phyloP scores from a whole-genome alignment of 2,113 vertebrate species.

The Neodontobutis hainanensis region DNA sequence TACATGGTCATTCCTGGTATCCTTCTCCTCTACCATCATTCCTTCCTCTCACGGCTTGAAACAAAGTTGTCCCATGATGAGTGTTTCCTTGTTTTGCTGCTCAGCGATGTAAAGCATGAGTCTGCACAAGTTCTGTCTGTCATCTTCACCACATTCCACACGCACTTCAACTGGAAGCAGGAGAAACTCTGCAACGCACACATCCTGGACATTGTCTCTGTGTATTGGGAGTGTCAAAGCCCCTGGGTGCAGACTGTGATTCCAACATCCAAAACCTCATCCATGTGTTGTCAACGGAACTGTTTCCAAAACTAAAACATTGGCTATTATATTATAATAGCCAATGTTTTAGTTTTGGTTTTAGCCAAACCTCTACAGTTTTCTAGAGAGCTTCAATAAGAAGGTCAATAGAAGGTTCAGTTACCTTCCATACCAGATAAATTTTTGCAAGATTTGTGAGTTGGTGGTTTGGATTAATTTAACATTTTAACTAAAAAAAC shows the following conservation, averaged over 20 bases:
- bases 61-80: background rate
- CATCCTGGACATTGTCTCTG: background rate
- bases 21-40: background rate
- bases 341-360: too few relatives aligned
- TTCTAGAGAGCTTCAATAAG: background rate
- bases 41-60: background rate
- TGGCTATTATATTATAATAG: too few relatives aligned
- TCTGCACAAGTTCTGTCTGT: background rate
- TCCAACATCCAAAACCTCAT: too few relatives aligned
- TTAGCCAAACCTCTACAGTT: too few relatives aligned
- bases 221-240: background rate
- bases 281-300: too few relatives aligned
- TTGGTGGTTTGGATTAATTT: too few relatives aligned
- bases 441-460: too few relatives aligned
- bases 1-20: too few relatives aligned
- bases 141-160: conserved; percentile 31
- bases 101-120: background rate
- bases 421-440: background rate
- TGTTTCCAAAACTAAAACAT: too few relatives aligned
- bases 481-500: too few relatives aligned
- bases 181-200: background rate
- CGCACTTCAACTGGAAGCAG: conserved; percentile 45
- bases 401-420: background rate
- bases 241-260: background rate
- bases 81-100: background rate